Conservation (phyloP, 2,888 invertebrate species). For the Drosophila atripex region DNA sequence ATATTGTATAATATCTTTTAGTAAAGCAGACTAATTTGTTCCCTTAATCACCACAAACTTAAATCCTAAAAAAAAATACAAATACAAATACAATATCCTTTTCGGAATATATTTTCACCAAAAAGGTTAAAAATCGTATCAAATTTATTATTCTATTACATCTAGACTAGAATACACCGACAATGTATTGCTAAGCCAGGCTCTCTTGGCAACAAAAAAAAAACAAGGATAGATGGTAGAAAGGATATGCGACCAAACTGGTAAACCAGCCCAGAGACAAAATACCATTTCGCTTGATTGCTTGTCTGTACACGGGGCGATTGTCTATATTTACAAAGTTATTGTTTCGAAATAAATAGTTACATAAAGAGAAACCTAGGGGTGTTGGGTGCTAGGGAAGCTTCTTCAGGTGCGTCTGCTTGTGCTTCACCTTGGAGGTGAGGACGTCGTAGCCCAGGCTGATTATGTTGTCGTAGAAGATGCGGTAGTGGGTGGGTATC, state of each 20-base stretch:
- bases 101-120: background rate
- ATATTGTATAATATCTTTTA: background rate
- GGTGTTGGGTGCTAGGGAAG: conserved; percentile 25
- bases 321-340: conserved; percentile 45
- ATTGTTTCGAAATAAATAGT: conserved; percentile 30
- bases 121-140: background rate
- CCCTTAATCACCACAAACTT: background rate
- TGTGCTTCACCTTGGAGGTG: conserved; percentile 91
- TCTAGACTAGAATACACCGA: background rate
- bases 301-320: conserved; percentile 22
- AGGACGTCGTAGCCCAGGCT: conserved; percentile 94
- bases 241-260: background rate
- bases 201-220: background rate
- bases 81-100: background rate
- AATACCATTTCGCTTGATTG: conserved; percentile 3
- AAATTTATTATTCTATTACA: conserved; percentile 1
- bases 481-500: conserved; percentile 91
- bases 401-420: conserved; percentile 46
- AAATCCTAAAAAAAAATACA: background rate
- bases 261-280: background rate
- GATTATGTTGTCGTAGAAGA: conserved; percentile 93
- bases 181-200: background rate
- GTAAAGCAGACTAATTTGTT: background rate
- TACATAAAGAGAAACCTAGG: conserved; percentile 6
- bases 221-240: background rate